Evolutionary conservation across 2,113 vertebrate genomes (phyloP).

Genomic region (Atractosteus spatula): DNA sequence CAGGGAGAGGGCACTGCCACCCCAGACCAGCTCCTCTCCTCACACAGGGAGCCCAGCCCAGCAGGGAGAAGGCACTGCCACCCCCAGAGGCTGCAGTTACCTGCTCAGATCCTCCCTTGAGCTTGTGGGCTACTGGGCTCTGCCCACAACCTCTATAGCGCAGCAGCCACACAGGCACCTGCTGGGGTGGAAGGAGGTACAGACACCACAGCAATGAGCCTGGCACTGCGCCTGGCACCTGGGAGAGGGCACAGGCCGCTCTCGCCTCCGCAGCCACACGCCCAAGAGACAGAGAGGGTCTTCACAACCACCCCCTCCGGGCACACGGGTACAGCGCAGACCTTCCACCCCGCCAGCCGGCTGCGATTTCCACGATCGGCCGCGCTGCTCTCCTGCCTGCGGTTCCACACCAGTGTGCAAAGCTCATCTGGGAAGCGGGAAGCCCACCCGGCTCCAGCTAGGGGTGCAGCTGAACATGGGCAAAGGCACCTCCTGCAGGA

Average conservation of each 20-base stretch:
- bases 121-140: conserved; percentile 15
- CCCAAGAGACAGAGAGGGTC: conserved; percentile 87
- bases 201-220: conserved; percentile 37
- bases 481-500: no score
- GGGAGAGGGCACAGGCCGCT: no score
- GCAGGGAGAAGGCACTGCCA: conserved; percentile 33
- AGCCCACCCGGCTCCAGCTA: not conserved
- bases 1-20: no score
- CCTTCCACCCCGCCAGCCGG: conserved; percentile 74
- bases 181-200: conserved; percentile 40
- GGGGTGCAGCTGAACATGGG: no score
- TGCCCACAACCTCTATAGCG: conserved; percentile 60
- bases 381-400: conserved; percentile 59
- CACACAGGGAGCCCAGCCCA: not conserved
- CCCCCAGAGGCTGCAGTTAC: not conserved
- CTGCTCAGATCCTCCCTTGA: not conserved
- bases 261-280: conserved; percentile 83
- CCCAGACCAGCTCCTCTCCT: no score
- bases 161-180: conserved; percentile 73
- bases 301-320: conserved; percentile 68
- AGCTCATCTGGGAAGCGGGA: conserved; percentile 36
- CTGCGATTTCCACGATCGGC: conserved; percentile 84
- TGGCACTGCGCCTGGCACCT: no score
- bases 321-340: conserved; percentile 75
- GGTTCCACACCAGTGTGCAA: conserved; percentile 32